Base-by-base conservation (phyloP, 2,888 invertebrate genomes). In the Congeria kusceri region DNA sequence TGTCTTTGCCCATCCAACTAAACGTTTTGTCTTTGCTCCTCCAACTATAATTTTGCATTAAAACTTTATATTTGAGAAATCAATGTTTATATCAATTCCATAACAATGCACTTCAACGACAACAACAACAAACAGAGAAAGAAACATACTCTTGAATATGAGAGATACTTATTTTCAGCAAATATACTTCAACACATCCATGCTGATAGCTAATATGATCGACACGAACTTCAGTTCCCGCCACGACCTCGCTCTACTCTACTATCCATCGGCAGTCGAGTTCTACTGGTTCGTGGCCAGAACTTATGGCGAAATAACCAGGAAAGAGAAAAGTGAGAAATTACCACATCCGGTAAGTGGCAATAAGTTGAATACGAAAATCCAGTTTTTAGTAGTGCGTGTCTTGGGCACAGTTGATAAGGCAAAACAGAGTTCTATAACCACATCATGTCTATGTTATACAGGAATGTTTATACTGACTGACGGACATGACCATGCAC, bases 211-310 rank as follows among this genome's bases (percentile, higher is more conserved):
- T n/a, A 82, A 72, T 66, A 83, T 86, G 85, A 83, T 89, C 15
- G 72, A 80, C 56, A 82, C 80, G 7, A 85, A 86, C 68, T 79
- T 90, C 62, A 78, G 83, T 13, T 81, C 80, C 2, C 70, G 89
- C 9, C 84, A 80, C 1, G 90, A 90, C 61, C 84, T 90, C 47
- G 90, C 89, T 3, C 74, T 89, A 29, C 82, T 86, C n/a, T 90
- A 90, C 62, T 90, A 90, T 59, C 88, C 90, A 0, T 89, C 90
- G 3, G 78, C 79, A 9, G 80, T 87, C 11, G 89, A 90, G 72
- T 88, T 89, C 69, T 88, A 90, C 73, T 90, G 89, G 88, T 90
- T 89, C 63, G 86, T 88, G 11, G 79, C 88, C 0, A 63, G 89
- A 46, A 88, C 88, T 13, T 80, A 62, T 23, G 68, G 80, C 9